Percentiles rank a stretch among this genome's conserved stretches.
Evolutionary conservation across 2,113 vertebrate species (phyloP).

Genomic region (Rhabdomys dilectus): DNA sequence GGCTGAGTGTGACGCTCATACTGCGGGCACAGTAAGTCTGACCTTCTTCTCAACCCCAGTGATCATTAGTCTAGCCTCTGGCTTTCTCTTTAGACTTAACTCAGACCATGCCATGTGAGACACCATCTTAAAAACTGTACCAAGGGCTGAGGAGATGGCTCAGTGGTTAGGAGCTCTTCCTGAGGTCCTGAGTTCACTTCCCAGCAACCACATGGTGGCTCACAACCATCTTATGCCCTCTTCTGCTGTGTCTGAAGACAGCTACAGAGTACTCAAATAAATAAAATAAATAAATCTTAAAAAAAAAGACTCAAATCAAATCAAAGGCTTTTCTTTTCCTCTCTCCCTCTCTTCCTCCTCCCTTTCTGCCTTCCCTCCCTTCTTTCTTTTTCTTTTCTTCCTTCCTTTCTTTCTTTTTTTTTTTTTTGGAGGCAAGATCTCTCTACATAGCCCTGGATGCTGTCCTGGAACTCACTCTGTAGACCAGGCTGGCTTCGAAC

Average conservation of each 20-base stretch:
- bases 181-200: too few species aligned
- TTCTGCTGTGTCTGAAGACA: too few species aligned
- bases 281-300: too few species aligned
- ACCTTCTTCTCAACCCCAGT: neutral
- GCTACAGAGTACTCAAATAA: too few species aligned
- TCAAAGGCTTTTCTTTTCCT: neutral
- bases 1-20: neutral
- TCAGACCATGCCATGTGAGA: neutral
- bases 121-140: neutral
- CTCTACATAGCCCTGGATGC: neutral
- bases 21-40: neutral
- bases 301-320: neutral
- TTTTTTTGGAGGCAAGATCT: neutral
- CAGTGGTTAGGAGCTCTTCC: too few species aligned
- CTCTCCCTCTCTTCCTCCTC: too few species aligned
- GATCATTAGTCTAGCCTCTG: neutral
- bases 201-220: too few species aligned
- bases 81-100: neutral
- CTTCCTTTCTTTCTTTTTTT: neutral
- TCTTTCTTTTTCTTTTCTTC: neutral
- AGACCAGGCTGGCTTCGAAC: neutral
- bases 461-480: neutral
- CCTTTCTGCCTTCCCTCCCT: neutral
- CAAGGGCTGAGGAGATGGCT: too few species aligned
- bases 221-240: too few species aligned